A percentile compares a stretch with the other conserved stretches of the same genome.
phyloP scores from a whole-genome alignment of 2,888 invertebrate genomes.

The Troides oblongomaculatus region DNA sequence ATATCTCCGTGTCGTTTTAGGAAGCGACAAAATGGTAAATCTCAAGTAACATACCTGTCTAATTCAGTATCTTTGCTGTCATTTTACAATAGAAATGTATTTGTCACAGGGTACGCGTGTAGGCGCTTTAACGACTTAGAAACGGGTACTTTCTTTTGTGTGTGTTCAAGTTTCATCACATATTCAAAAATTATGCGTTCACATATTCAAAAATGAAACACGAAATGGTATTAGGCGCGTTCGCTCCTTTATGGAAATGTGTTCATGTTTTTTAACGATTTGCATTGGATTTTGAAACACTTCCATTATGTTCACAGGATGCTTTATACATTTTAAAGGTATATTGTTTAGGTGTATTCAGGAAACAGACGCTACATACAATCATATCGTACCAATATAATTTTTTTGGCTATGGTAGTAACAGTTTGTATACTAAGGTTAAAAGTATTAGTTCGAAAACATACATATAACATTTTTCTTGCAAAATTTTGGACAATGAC shows the following conservation, averaged over 20 bases:
- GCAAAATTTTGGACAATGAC: no score
- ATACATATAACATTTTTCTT: no score
- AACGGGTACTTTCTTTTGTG: slow-evolving; percentile 58
- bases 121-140: slow-evolving; percentile 61
- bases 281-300: slow-evolving; percentile 40
- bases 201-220: slow-evolving; percentile 52
- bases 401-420: no score
- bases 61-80: slow-evolving; percentile 54
- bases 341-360: no score
- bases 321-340: no score
- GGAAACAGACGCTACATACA: no score
- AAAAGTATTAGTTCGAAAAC: no score
- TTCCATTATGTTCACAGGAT: slow-evolving; percentile 1
- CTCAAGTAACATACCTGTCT: slow-evolving; percentile 43
- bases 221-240: slow-evolving; percentile 31
- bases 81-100: slow-evolving; percentile 65
- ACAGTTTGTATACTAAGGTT: no score
- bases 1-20: not conserved
- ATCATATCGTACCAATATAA: no score
- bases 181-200: slow-evolving; percentile 67
- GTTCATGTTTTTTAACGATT: slow-evolving; percentile 50
- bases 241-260: slow-evolving; percentile 52
- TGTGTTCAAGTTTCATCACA: slow-evolving; percentile 60
- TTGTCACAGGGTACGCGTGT: slow-evolving; percentile 60
- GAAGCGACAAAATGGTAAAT: slow-evolving; percentile 14